Evolutionary conservation across 2,113 vertebrate species (phyloP).

Genomic region (Protobothrops flavoviridis): DNA sequence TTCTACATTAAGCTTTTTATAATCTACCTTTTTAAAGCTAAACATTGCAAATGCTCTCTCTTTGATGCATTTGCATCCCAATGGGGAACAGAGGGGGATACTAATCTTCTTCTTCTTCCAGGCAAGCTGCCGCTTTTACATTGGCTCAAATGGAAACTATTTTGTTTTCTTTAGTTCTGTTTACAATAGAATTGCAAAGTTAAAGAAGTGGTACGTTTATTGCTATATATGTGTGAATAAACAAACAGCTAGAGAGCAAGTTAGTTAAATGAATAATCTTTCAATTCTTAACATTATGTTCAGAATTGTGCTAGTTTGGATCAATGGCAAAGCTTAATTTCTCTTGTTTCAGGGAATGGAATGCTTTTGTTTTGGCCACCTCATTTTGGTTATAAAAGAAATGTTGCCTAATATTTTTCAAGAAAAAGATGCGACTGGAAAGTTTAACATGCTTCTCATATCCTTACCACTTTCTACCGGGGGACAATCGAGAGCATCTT

Average conservation of each 20-base stretch:
- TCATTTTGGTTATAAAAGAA: background rate
- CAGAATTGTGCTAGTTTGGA: background rate
- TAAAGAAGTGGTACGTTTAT: background rate
- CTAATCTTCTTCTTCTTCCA: constrained; percentile 21
- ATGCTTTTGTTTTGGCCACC: background rate
- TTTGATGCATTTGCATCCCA: constrained; percentile 6
- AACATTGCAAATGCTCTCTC: constrained; percentile 5
- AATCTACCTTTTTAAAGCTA: constrained; percentile 2
- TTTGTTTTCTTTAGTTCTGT: constrained; percentile 8
- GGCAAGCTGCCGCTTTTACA: background rate
- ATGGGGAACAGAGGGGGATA: constrained; percentile 1
- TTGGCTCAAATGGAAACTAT: constrained; percentile 26
- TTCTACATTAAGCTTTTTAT: background rate
- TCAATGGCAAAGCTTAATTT: background rate
- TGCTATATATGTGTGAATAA: background rate
- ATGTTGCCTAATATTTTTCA: background rate
- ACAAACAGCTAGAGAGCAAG: background rate
- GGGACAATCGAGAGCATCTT: too few species aligned
- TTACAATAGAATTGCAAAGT: constrained; percentile 16
- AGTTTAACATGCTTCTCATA: background rate
- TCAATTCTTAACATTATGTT: background rate
- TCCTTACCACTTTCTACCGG: too few species aligned
- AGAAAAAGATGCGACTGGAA: background rate
- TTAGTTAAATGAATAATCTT: constrained; percentile 15
- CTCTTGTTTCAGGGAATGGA: background rate